These are phyloP conservation scores for Sinhomidia bicolor DNA, from an alignment of 2,888 invertebrate species.

Conservation along the genomic window DNA sequence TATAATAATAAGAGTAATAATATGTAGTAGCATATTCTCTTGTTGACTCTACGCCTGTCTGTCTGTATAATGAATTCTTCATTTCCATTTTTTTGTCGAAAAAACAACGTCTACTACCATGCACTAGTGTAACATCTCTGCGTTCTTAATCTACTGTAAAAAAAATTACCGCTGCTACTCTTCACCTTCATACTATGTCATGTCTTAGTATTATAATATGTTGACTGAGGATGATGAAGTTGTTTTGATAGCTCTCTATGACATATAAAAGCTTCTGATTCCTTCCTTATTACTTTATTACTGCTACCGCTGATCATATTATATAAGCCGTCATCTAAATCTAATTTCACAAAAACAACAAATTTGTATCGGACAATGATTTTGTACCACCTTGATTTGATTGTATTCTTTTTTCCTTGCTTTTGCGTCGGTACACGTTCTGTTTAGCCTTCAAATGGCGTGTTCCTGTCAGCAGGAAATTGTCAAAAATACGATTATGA, in stretches of 20 bases:
- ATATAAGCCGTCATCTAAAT: slow-evolving; percentile 17
- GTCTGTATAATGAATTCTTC: slow-evolving; percentile 46
- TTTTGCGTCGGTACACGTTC: neutral
- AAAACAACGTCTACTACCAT: neutral
- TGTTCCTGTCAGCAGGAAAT: slow-evolving; percentile 57
- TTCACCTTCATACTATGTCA: neutral
- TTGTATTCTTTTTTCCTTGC: neutral
- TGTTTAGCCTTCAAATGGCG: slow-evolving; percentile 17
- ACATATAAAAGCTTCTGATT: neutral
- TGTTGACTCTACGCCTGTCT: slow-evolving; percentile 33
- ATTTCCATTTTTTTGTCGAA: slow-evolving; percentile 33
- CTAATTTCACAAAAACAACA: neutral
- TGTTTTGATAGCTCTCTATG: neutral
- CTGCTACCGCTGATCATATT: neutral
- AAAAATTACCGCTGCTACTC: neutral
- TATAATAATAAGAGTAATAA: too few relatives aligned
- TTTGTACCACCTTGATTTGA: slow-evolving; percentile 35
- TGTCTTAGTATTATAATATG: neutral
- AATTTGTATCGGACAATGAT: neutral
- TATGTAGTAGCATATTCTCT: too few relatives aligned
- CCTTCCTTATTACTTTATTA: slow-evolving; percentile 39
- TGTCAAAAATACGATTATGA: slow-evolving; percentile 43
- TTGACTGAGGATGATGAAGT: neutral
- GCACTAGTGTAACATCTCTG: neutral
- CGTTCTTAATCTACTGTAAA: neutral